Evolutionary conservation across 2,113 vertebrate genomes (phyloP), one percentile per base, ranked within the genome.

Genomic region (Neogobius melanostomus): DNA sequence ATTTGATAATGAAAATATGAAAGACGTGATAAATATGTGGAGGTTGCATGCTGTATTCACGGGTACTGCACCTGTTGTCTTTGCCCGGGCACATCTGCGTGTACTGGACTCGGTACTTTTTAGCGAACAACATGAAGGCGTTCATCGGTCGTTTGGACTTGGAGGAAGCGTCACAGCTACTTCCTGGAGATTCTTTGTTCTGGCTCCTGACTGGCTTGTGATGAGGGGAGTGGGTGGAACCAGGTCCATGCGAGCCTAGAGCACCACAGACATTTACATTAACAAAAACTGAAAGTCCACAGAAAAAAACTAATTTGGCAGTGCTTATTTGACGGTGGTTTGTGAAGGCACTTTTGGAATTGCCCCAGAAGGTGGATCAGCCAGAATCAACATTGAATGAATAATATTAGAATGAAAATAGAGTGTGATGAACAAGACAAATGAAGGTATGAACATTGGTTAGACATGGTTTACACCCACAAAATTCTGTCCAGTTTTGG

Each of bases 101-200:
- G 87, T 97, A 99, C 92, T 99, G 96, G 87, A 99, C 95, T 91
- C 98, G 92, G 92, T 96, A 99, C 83, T 96, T 98, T 95, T 99
- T 99, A 93, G 98, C 98, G 87, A 99, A 99, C 83, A 99, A 95
- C 98, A 99, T 99, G 93, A 99, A 99, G 86, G 98, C 98, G 84
- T 99, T 99, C 98, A 99, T 99, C 93, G 98, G 98, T 93, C 98
- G 95, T 93, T 99, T 99, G 94, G 96, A 98, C 90, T 95, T 97
- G 66, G 89, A 93, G 83, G 95, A 93, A 69, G 94, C 91, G 93
- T 92, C 90, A 72, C 86, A 93, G 84, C 77, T 91, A 61, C 89
- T 94, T 91, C 90, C 94, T 94, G 94, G 93, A 90, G 52, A 48
- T 0, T 16, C 88, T 93, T 88, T 92, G 90, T 93, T 90, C 89